These are phyloP conservation scores for Hirtodrosophila duncani DNA, from an alignment of 2,888 invertebrate genomes.

Conservation along the genomic window DNA sequence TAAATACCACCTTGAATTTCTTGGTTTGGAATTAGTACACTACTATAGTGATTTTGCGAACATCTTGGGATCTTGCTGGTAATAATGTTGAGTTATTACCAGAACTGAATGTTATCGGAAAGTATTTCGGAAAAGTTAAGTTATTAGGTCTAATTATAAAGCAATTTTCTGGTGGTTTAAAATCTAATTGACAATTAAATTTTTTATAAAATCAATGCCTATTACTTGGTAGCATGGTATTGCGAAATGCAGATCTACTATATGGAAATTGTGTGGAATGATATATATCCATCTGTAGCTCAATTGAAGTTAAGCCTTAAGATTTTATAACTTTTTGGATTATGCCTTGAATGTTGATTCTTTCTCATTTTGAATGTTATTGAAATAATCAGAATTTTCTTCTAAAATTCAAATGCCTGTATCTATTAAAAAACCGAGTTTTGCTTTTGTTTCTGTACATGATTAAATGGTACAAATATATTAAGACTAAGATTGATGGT, in stretches of 20 bases:
- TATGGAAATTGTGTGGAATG: neutral
- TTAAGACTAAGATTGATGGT: no score
- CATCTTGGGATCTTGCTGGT: no score
- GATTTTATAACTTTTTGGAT: neutral
- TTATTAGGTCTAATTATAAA: no score
- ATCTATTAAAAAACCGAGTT: neutral
- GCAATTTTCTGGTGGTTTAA: no score
- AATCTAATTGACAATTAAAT: neutral
- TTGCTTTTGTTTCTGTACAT: neutral
- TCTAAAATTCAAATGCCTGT: neutral
- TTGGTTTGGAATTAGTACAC: no score
- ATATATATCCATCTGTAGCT: no score
- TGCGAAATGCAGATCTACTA: neutral
- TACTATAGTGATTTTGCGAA: no score
- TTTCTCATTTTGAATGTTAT: neutral
- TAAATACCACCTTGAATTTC: no score
- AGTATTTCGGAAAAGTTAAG: no score
- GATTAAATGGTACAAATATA: neutral
- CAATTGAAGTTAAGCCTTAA: neutral
- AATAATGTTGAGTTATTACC: no score
- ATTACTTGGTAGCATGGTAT: neutral
- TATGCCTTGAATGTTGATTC: neutral
- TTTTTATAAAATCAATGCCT: neutral
- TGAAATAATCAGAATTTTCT: neutral
- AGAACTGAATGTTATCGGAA: no score